phyloP scores from a whole-genome alignment of 2,113 vertebrate species.

The Upupa epops region DNA sequence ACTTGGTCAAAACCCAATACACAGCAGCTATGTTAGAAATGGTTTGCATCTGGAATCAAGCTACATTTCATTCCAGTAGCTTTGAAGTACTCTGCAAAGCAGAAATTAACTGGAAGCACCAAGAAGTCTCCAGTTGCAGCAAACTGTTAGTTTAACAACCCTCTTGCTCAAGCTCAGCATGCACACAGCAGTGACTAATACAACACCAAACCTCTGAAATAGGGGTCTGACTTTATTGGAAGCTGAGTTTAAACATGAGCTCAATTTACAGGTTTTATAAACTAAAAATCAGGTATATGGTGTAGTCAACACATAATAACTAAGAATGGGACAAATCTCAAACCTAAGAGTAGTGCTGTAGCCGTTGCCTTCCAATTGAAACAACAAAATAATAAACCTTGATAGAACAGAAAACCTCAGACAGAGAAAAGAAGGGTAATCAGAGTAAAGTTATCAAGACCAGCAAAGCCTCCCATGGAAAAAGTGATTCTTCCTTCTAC shows the following conservation, averaged over 20 bases:
- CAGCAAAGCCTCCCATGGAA: not conserved
- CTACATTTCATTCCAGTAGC: not conserved
- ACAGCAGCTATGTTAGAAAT: not conserved
- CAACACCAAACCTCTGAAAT: not conserved
- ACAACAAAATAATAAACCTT: not conserved
- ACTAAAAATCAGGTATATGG: not conserved
- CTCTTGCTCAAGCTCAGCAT: not conserved
- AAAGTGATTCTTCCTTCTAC: not conserved
- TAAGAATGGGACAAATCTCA: not conserved
- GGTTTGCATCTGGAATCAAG: not conserved
- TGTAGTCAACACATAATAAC: not conserved
- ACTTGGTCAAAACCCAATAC: not conserved
- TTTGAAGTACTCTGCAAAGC: not conserved
- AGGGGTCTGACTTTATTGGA: not conserved
- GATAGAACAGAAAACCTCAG: not conserved
- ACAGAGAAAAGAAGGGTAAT: not conserved
- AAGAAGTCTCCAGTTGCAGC: not conserved
- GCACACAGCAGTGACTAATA: not conserved
- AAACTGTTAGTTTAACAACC: slow-evolving; percentile 3
- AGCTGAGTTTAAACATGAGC: not conserved
- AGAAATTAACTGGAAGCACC: not conserved
- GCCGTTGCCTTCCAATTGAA: not conserved
- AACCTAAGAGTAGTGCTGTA: not conserved
- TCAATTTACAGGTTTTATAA: not conserved
- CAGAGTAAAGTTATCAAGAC: not conserved